These are phyloP conservation scores for Lanistes nyassanus DNA, from an alignment of 1,140 invertebrate species.

Conservation along the genomic window DNA sequence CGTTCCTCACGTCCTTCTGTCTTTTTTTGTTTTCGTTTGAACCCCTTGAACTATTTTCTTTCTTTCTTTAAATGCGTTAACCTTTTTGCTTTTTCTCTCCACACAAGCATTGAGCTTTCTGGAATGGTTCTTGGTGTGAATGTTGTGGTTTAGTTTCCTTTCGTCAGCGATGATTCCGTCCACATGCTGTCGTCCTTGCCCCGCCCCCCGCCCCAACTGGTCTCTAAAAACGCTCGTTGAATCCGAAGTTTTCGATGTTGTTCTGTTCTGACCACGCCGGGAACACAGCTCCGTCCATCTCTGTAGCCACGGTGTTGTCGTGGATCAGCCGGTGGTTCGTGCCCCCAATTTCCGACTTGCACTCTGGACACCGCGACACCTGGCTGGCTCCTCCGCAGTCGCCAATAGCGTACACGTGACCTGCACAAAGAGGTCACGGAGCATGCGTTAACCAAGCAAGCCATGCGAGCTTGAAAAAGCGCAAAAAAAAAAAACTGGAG, in stretches of 20 bases:
- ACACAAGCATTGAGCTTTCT: too few species aligned
- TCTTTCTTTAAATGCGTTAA: too few species aligned
- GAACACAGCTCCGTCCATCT: constrained; percentile 62
- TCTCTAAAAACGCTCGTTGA: neutral
- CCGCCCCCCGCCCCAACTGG: neutral
- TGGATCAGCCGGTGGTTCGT: constrained; percentile 68
- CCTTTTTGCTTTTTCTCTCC: too few species aligned
- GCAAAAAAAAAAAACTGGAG: too few species aligned
- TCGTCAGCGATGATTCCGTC: too few species aligned
- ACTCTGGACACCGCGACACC: constrained; percentile 73
- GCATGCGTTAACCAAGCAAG: neutral
- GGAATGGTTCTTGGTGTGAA: too few species aligned
- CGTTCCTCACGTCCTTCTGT: too few species aligned
- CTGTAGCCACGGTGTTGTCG: constrained; percentile 70
- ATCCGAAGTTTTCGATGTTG: constrained; percentile 37
- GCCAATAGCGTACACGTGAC: constrained; percentile 77
- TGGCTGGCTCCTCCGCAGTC: constrained; percentile 80
- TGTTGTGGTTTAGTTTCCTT: too few species aligned
- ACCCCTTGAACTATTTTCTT: too few species aligned
- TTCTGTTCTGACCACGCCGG: constrained; percentile 61
- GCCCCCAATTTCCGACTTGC: constrained; percentile 75
- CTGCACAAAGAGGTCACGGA: constrained; percentile 51
- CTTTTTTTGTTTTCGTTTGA: too few species aligned
- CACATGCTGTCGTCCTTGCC: too few species aligned
- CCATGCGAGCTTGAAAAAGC: too few species aligned